These are phyloP conservation scores for Bucorvus abyssinicus DNA, from an alignment of 2,797 vertebrate species.

Conservation along the genomic window DNA sequence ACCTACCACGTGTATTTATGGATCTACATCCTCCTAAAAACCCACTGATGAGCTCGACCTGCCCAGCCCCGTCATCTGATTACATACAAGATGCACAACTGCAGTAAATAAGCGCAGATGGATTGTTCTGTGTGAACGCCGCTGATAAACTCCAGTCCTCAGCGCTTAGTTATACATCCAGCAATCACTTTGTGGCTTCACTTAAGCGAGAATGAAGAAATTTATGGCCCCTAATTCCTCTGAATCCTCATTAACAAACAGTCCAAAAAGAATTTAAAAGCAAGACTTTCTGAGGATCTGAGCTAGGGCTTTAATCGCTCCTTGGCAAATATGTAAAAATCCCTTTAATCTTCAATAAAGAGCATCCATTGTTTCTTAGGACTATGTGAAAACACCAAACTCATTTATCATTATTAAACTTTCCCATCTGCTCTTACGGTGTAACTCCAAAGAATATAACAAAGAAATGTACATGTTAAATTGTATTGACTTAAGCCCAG, in stretches of 20 bases:
- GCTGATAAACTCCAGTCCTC: slow-evolving; percentile 32
- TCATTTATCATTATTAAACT: slow-evolving; percentile 61
- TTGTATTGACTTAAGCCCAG: slow-evolving; percentile 59
- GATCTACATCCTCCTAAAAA: not conserved
- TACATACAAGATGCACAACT: not conserved
- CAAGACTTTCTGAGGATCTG: slow-evolving; percentile 33
- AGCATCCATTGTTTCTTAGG: slow-evolving; percentile 31
- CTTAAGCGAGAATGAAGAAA: slow-evolving; percentile 37
- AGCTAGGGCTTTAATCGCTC: slow-evolving; percentile 6
- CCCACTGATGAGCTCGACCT: rapidly evolving
- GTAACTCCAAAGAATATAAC: slow-evolving; percentile 39
- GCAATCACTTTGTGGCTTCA: slow-evolving; percentile 36
- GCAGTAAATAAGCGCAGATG: not conserved
- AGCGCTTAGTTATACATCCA: not conserved
- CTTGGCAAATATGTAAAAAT: slow-evolving; percentile 34
- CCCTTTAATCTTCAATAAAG: slow-evolving; percentile 49
- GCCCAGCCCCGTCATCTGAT: not conserved
- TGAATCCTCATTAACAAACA: slow-evolving; percentile 62
- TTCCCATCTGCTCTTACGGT: slow-evolving; percentile 32
- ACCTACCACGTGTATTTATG: not conserved
- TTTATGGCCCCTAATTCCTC: slow-evolving; percentile 57
- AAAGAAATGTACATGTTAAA: slow-evolving; percentile 61
- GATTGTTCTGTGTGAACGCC: not conserved
- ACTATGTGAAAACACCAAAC: slow-evolving; percentile 26
- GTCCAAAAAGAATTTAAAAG: slow-evolving; percentile 59